These are phyloP conservation scores for Epistrophe grossulariae DNA, from an alignment of 2,888 invertebrate species.

Conservation along the genomic window DNA sequence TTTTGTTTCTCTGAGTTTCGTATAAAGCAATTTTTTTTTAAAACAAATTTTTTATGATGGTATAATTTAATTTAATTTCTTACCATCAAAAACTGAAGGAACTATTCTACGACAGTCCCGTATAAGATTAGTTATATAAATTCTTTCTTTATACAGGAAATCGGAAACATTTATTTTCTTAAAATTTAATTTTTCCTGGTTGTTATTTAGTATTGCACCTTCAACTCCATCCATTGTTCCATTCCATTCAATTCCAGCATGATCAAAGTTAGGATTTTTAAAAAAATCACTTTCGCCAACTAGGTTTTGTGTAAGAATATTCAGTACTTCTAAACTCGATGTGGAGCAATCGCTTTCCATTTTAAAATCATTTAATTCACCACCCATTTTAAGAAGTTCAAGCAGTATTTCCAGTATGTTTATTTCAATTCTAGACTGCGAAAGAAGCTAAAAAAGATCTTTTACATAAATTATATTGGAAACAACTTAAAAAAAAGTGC, in stretches of 20 bases:
- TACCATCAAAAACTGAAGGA: constrained; percentile 37
- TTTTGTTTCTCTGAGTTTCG: background rate
- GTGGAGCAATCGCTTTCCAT: constrained; percentile 80
- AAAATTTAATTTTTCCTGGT: constrained; percentile 79
- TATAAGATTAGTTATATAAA: constrained; percentile 80
- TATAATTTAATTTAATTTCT: background rate
- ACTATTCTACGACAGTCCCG: constrained; percentile 75
- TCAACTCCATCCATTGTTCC: background rate
- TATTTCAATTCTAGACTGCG: constrained; percentile 80
- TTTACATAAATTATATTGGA: background rate
- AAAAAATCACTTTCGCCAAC: constrained; percentile 22
- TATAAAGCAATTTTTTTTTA: too few species aligned
- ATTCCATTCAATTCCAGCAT: background rate
- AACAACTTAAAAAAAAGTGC: background rate
- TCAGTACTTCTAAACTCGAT: constrained; percentile 82
- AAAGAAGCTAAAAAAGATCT: constrained; percentile 77
- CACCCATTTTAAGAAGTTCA: constrained; percentile 80
- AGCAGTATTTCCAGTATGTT: constrained; percentile 80
- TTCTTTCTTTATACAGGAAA: constrained; percentile 80
- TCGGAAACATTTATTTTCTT: constrained; percentile 23
- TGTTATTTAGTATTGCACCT: constrained; percentile 1
- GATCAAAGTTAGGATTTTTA: background rate
- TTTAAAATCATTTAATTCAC: constrained; percentile 80
- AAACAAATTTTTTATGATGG: too few species aligned
- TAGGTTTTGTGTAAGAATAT: constrained; percentile 81